Percentiles rank a stretch among this genome's conserved stretches.
Conservation (phyloP, 2,888 invertebrate species). For the Ceratothoa steindachneri region DNA sequence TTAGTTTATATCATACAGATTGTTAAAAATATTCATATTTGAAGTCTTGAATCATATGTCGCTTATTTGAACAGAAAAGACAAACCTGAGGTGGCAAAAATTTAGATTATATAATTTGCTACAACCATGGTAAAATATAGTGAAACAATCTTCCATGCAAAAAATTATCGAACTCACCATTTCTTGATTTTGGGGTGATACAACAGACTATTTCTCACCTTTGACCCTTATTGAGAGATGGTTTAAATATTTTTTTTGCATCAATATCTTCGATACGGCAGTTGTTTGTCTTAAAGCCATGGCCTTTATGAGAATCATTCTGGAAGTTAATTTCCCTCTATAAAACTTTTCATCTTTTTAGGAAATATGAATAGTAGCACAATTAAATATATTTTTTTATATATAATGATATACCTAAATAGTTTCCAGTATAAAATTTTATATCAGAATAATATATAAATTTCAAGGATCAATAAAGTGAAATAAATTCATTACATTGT, state of each 20-base stretch:
- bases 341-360: constrained; percentile 9
- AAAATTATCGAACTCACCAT: no score
- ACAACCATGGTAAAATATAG: no score
- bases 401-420: not conserved
- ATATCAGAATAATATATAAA: not conserved
- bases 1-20: no score
- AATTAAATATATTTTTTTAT: constrained; percentile 13
- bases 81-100: no score
- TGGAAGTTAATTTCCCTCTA: constrained; percentile 50
- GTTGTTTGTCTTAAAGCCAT: constrained; percentile 71
- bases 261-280: constrained; percentile 68
- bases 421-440: not conserved
- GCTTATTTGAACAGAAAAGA: no score
- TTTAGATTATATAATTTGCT: no score
- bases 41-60: no score
- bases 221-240: constrained; percentile 63
- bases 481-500: not conserved
- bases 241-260: constrained; percentile 66
- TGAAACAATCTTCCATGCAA: no score
- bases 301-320: constrained; percentile 59
- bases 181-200: no score
- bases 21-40: no score
- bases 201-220: constrained; percentile 22
- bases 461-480: not conserved
- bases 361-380: not conserved